These are phyloP conservation scores for Colossoma macropomum DNA, from an alignment of 2,113 vertebrate species.

Conservation along the genomic window DNA sequence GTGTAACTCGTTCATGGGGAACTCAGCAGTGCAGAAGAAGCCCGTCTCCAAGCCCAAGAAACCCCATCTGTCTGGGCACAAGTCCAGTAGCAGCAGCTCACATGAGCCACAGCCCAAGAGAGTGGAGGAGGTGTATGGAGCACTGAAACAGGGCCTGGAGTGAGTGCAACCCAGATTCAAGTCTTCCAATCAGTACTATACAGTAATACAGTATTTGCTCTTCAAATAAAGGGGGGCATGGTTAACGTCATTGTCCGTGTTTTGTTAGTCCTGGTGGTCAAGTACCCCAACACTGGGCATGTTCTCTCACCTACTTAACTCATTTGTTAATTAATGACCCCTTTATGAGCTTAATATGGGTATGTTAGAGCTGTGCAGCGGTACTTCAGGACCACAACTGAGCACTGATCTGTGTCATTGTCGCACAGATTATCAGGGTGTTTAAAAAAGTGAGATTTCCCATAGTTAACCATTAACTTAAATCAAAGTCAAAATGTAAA, in stretches of 20 bases:
- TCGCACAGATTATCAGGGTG: too few relatives aligned
- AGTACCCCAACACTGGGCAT: too few relatives aligned
- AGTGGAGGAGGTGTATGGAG: constrained; percentile 91
- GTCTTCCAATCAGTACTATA: neutral
- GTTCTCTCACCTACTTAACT: neutral
- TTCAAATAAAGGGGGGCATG: neutral
- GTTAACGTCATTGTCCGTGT: neutral
- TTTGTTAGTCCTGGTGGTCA: neutral
- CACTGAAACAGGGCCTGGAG: constrained; percentile 92
- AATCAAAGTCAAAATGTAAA: too few relatives aligned
- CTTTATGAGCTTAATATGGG: neutral
- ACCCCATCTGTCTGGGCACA: constrained; percentile 89
- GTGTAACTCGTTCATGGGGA: constrained; percentile 98
- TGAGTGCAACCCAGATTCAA: constrained; percentile 74
- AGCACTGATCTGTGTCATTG: too few relatives aligned
- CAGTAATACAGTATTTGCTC: neutral
- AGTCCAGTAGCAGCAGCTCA: constrained; percentile 83
- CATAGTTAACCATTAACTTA: too few relatives aligned
- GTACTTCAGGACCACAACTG: too few relatives aligned
- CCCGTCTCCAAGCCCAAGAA: constrained; percentile 95
- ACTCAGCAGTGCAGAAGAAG: constrained; percentile 90
- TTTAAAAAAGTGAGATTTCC: too few relatives aligned
- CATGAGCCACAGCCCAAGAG: constrained; percentile 93
- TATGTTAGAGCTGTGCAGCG: neutral
- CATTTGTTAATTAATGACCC: neutral